These are phyloP conservation scores for Tragelaphus eurycerus DNA, from an alignment of 2,797 vertebrate genomes.

Conservation along the genomic window DNA sequence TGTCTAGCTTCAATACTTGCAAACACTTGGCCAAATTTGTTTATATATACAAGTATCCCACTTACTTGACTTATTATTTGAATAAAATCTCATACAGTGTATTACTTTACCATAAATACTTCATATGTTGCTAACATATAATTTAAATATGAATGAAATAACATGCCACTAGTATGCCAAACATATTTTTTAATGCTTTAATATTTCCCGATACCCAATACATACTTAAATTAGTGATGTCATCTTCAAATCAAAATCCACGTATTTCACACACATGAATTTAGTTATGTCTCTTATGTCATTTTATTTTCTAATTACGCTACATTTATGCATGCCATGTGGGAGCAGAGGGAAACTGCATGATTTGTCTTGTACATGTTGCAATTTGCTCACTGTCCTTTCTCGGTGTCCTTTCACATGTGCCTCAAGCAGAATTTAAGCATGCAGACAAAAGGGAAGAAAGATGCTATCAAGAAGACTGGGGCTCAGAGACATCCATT, in stretches of 20 bases:
- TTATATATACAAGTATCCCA: neutral
- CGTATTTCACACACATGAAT: neutral
- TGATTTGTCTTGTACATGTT: neutral
- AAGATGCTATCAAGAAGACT: neutral
- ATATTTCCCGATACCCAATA: neutral
- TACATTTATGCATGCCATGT: neutral
- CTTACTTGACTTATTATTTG: neutral
- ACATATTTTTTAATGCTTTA: neutral
- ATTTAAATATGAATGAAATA: neutral
- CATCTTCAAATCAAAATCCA: neutral
- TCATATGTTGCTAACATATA: neutral
- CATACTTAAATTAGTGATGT: neutral
- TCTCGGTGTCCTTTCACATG: neutral
- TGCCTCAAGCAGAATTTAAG: neutral
- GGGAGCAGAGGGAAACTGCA: neutral
- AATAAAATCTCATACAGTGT: neutral
- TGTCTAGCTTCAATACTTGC: neutral
- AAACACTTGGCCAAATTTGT: neutral
- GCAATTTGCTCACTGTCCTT: neutral
- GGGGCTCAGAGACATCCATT: neutral
- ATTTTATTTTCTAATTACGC: neutral
- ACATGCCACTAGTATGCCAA: neutral
- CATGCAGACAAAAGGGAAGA: neutral
- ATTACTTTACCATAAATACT: neutral
- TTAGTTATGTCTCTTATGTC: neutral